Evolutionary conservation across 2,797 vertebrate genomes (phyloP), one percentile per base, ranked within the genome.

Genomic region (Alauda arvensis): DNA sequence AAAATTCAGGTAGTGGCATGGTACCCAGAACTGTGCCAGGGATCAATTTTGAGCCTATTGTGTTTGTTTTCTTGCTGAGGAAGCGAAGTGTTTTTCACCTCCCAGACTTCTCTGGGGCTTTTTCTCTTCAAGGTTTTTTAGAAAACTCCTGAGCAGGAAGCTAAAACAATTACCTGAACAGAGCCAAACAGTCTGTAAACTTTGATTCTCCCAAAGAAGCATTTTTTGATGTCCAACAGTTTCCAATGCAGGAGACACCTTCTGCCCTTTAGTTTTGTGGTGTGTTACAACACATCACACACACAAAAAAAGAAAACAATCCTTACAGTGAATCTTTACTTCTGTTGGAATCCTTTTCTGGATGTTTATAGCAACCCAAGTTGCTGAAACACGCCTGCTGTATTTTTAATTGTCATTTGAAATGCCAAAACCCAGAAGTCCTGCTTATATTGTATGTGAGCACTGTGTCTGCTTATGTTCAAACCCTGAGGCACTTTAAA

Each of bases 401-500:
- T 74, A 87, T 87, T 95, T 96, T 95, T 85, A 94, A 93, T 95
- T 93, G 90, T 95, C 81, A 92, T 93, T 92, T 94, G 65, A 96
- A 93, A 93, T 89, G 86, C 92, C 95, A 94, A 88, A 94, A 56
- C 78, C 91, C 94, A 95, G 96, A 95, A 97, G 95, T 92, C 92
- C 89, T 88, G 70, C 88, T 92, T 90, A 91, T 76, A 80, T 87
- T 91, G 90, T 93, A 65, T 53, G 74, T 10, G 85, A 96, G 93
- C 87, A 90, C 86, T 53, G 94, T 59, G 81, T 96, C 95, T 97
- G 96, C 94, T 95, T 96, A 93, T 96, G 92, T 97, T 95, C 95
- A 96, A 97, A 94, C 95, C 96, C 94, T 60, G 88, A 94, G 96
- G 96, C 95, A 55, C 92, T 96, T 97, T 94, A 96, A 96, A 96